Conservation (phyloP, 2,797 vertebrate species). For the Catostomus latipinnis region DNA sequence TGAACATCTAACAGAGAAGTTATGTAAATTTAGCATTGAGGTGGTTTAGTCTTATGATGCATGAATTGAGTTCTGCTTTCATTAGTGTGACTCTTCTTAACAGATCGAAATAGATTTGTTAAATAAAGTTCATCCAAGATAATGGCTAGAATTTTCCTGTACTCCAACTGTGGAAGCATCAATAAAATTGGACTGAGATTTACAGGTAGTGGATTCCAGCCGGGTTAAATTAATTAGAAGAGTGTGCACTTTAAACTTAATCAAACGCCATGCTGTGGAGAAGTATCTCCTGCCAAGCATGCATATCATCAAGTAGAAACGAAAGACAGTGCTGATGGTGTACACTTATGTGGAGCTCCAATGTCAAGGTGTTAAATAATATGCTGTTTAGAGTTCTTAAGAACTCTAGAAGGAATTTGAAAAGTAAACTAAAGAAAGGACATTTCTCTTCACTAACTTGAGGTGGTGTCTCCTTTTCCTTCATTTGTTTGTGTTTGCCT, state of each 20-base stretch:
- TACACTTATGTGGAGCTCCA: slow-evolving; percentile 11
- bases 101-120: slow-evolving; percentile 15
- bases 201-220: slow-evolving; percentile 37
- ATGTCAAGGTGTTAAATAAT: slow-evolving; percentile 14
- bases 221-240: slow-evolving; percentile 41
- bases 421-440: slow-evolving; percentile 10
- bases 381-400: neutral
- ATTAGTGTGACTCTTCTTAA: slow-evolving; percentile 5
- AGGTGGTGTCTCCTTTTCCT: slow-evolving; percentile 10
- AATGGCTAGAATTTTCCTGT: slow-evolving; percentile 18
- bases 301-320: slow-evolving; percentile 15
- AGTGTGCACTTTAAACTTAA: slow-evolving; percentile 39
- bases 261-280: slow-evolving; percentile 39
- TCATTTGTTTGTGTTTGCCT: slow-evolving; percentile 39
- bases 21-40: slow-evolving; percentile 1
- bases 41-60: neutral
- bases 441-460: neutral
- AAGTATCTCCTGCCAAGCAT: slow-evolving; percentile 38
- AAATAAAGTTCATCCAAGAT: slow-evolving; percentile 18
- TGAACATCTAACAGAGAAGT: neutral
- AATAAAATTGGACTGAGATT: slow-evolving; percentile 36
- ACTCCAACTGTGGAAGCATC: neutral
- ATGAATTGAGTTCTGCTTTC: neutral
- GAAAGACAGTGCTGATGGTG: slow-evolving; percentile 25
- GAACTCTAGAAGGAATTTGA: slow-evolving; percentile 5